Evolutionary conservation across 2,797 vertebrate genomes (phyloP), one percentile per base, ranked within the genome.

Genomic region (Ptychobarbus kaznakovi): DNA sequence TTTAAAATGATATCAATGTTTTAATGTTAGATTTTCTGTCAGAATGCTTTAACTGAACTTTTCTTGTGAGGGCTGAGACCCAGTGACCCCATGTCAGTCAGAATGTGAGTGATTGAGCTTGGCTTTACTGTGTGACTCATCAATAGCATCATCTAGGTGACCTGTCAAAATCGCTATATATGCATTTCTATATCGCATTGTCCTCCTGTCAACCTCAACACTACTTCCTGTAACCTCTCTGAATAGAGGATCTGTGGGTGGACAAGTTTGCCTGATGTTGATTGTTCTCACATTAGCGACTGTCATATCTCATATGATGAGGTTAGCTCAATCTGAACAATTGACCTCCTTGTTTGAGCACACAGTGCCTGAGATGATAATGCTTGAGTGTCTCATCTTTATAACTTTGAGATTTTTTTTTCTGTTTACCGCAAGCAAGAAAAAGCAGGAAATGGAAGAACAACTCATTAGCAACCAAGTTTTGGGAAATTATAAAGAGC

Each of bases 381-480:
- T 20, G 6, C 18, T 56, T 12, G 9, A 69, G 49, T 49, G 32
- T 63, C 9, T 85, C 44, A 7, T 49, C 74, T 58, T 46, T 40
- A 69, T 69, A 46, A 78, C 49, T 22, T 16, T 20, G 3, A 18
- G 20, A 25, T 65, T 80, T 35, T 51, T 74, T 22, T 74, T 22
- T 22, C 44, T 82, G 79, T 87, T 82, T 87, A 82, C 49, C 6
- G 42, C 51, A 28, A 83, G 42, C 42, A 81, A 74, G 70, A 25
- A 40, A 82, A 82, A 63, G 51, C 28, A 70, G 51, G 63, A 76
- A 70, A 74, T 16, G 18, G 69, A 88, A 65, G 22, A 76, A 76
- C 76, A 83, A 76, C 86, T 89, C 77, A 89, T 90, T 87, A 89
- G 84, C 82, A 75, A 82, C 68, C 63, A 83, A 49, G 66, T 88